Conservation (phyloP, 2,113 vertebrate genomes). For the Pygoscelis adeliae region DNA sequence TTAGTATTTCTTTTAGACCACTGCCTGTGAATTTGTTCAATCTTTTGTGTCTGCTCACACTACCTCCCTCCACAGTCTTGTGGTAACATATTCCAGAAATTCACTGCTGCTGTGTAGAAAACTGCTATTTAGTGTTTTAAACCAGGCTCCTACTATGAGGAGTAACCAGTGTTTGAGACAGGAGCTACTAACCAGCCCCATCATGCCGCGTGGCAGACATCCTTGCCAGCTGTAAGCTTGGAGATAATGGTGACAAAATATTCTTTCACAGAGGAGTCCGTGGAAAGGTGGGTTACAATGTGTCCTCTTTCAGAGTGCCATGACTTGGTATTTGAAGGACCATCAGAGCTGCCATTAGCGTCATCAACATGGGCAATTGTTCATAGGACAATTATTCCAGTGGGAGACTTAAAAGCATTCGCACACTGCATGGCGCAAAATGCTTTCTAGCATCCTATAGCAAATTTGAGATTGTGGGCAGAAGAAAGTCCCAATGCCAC, state of each 20-base stretch:
- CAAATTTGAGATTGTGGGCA: not conserved
- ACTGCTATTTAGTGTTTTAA: not conserved
- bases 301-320: not conserved
- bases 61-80: not conserved
- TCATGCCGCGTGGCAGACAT: fast-evolving
- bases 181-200: not conserved
- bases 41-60: not conserved
- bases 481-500: not conserved
- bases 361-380: fast-evolving
- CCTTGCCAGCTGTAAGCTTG: not conserved
- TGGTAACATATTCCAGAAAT: not conserved
- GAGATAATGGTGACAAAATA: not conserved
- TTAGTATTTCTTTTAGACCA: not conserved
- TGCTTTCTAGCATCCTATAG: not conserved
- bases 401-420: not conserved
- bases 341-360: not conserved
- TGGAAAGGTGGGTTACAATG: not conserved
- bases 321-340: not conserved
- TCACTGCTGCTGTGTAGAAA: not conserved
- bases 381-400: not conserved
- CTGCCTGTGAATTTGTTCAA: not conserved
- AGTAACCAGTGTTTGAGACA: not conserved
- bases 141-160: not conserved
- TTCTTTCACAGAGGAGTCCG: not conserved
- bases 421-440: not conserved